Percentiles rank a stretch among this genome's conserved stretches.
Conservation (phyloP, 2,113 vertebrate genomes). For the Dinomys branickii region DNA sequence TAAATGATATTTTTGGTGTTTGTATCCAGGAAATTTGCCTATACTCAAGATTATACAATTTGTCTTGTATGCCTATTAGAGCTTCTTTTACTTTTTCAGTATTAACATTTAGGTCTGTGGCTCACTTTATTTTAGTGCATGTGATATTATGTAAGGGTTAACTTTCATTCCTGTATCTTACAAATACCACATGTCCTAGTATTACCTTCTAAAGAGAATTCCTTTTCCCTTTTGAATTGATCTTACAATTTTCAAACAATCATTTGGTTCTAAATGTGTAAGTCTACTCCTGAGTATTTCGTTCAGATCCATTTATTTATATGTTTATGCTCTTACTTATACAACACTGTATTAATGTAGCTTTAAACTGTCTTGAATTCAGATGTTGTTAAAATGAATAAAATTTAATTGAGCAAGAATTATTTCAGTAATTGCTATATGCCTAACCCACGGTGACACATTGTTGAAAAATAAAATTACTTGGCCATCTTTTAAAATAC, state of each 20-base stretch:
- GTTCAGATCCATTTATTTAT: not conserved
- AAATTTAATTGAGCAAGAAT: slow-evolving; percentile 6
- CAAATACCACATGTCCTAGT: not conserved
- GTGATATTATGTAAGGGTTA: not conserved
- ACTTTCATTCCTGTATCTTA: not conserved
- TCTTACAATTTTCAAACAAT: not conserved
- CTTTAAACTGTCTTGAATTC: not conserved
- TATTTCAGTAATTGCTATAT: not conserved
- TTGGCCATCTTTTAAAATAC: not conserved
- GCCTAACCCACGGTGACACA: not conserved
- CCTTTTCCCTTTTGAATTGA: not conserved
- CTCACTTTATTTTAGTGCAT: not conserved
- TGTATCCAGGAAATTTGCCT: not conserved
- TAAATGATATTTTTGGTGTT: not conserved
- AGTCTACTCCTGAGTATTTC: not conserved
- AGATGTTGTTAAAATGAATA: not conserved
- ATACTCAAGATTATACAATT: not conserved
- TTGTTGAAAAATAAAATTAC: not conserved
- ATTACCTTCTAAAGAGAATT: not conserved
- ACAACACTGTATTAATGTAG: not conserved
- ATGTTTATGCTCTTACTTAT: not conserved
- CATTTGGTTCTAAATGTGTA: not conserved
- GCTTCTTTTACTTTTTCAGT: not conserved
- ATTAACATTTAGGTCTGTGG: not conserved
- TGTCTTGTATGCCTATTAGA: not conserved